Conservation (phyloP, 2,888 invertebrate species). For the Buathra laborator region DNA sequence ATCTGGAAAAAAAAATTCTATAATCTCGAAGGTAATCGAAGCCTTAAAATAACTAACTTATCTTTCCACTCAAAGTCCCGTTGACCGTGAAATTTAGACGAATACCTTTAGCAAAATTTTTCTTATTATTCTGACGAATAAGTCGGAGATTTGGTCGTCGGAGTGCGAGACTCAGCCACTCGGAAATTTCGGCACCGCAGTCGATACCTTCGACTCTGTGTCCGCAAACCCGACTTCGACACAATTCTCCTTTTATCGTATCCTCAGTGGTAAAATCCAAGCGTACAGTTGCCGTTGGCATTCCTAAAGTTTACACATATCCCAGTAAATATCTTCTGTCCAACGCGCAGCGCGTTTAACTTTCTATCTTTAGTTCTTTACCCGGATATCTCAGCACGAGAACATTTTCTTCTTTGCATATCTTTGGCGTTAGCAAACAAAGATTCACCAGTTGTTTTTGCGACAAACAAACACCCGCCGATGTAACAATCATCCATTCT, state of each 20-base stretch:
- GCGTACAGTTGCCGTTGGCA: conserved; percentile 86
- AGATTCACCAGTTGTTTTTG: conserved; percentile 94
- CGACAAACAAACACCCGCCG: conserved; percentile 93
- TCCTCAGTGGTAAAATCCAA: conserved; percentile 83
- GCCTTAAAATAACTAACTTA: neutral
- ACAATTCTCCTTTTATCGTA: conserved; percentile 85
- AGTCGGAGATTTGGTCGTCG: conserved; percentile 90
- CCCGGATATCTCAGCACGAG: conserved; percentile 89
- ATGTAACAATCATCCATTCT: conserved; percentile 96
- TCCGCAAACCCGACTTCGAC: conserved; percentile 94
- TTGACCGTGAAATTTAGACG: neutral
- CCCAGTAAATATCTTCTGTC: neutral
- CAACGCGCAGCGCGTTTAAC: neutral
- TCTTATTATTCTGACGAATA: conserved; percentile 87
- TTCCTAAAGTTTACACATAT: conserved; percentile 83
- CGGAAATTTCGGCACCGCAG: conserved; percentile 92
- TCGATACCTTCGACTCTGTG: conserved; percentile 93
- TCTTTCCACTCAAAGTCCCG: neutral
- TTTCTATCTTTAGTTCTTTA: conserved; percentile 76
- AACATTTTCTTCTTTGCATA: conserved; percentile 87
- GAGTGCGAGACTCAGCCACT: conserved; percentile 93
- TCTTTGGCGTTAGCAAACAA: conserved; percentile 91
- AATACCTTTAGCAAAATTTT: conserved; percentile 45
- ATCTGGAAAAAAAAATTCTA: conserved; percentile 68
- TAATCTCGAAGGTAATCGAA: neutral